phyloP scores from a whole-genome alignment of 2,888 invertebrate genomes.

The Melanchra persicariae region DNA sequence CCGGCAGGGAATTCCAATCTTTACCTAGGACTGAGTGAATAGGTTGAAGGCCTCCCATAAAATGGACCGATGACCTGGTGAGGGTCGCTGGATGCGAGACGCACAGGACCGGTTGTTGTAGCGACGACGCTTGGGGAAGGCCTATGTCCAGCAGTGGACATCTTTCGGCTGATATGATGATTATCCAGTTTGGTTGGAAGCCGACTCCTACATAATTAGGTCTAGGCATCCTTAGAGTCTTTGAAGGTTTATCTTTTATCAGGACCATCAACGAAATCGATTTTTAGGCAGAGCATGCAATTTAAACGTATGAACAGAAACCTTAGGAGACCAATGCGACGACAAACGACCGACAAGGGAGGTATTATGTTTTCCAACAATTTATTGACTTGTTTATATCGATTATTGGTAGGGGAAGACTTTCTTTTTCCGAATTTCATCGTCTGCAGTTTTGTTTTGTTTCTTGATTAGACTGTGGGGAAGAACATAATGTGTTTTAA shows the following conservation, averaged over 20 bases:
- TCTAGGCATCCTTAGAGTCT: too few relatives aligned
- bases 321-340: constrained; percentile 9
- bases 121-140: too few relatives aligned
- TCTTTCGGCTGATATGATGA: too few relatives aligned
- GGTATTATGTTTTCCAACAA: constrained; percentile 23
- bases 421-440: background rate
- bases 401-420: constrained; percentile 12
- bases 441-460: background rate
- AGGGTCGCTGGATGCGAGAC: too few relatives aligned
- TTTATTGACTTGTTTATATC: constrained; percentile 49
- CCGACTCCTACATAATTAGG: too few relatives aligned
- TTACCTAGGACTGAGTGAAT: too few relatives aligned
- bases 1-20: too few relatives aligned
- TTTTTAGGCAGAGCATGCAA: constrained; percentile 10
- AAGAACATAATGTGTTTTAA: background rate
- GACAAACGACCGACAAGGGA: constrained; percentile 15
- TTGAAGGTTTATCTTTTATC: background rate
- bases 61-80: too few relatives aligned
- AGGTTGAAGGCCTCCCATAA: too few relatives aligned
- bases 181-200: too few relatives aligned
- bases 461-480: background rate
- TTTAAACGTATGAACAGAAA: constrained; percentile 25
- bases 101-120: too few relatives aligned
- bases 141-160: too few relatives aligned
- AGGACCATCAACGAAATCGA: background rate